Base-by-base conservation (phyloP, 2,888 invertebrate genomes). In the Aphodius sticticus region DNA sequence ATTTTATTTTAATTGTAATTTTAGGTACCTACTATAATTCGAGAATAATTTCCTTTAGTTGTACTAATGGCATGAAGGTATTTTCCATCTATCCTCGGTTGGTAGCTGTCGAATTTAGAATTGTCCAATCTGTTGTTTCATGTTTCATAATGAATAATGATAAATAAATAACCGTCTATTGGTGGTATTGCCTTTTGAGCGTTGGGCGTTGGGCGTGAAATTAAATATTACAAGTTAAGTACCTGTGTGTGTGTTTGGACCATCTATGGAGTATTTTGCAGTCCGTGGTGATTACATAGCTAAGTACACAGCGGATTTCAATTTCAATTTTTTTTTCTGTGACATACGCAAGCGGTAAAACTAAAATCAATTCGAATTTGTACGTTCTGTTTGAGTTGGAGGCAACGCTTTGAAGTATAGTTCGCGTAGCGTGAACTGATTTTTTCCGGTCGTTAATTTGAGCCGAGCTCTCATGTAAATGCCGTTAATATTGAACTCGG, bases 401-500 rank as follows among this genome's bases (percentile, higher is more conserved):
- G 53, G 53, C 53, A 53, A 9, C 69, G 75, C 78, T 72, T 36
- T 74, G 69, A 78, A 71, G 16, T 37, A 77, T 71, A 78, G 78
- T 53, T 78, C 78, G 78, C 14, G 6, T 76, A 78, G 77, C 76
- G 37, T 76, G 70, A 79, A 76, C n/a, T 38, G 3, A 36, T 70
- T 79, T 77, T 53, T 35, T 53, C n/a, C 71, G 14, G 69, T n/a
- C 80, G 80, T 77, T 80, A 77, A 77, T 79, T 79, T 75, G 70
- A 16, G 38, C 79, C 72, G 38, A 35, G 69, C 69, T 77, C 77
- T 38, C 78, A 82, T 83, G 82, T 83, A 83, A 83, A 84, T 83
- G 83, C 82, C 77, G 82, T 79, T 83, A 84, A 83, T 82, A 82
- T 82, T 77, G 81, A 81, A 80, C 82, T 72, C 77, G 78, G 78